Evolutionary conservation across 2,113 vertebrate species (phyloP).

Genomic region (Xiphophorus maculatus): DNA sequence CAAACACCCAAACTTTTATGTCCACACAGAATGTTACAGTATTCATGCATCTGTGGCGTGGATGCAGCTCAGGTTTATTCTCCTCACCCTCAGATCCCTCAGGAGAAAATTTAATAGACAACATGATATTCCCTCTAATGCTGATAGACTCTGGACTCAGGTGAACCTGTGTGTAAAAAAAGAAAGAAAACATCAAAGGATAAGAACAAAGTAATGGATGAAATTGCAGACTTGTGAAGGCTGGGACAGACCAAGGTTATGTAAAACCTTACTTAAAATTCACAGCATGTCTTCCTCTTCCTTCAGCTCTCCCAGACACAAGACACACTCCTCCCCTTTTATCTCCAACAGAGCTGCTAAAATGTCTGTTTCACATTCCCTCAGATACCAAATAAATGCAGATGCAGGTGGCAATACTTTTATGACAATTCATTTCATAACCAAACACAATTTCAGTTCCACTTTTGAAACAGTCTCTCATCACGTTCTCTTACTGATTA

Average conservation of each 20-base stretch:
- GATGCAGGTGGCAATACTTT: conserved; percentile 3
- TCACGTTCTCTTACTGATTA: background rate
- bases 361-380: conserved; percentile 29
- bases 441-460: background rate
- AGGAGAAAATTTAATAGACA: conserved; percentile 90
- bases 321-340: conserved; percentile 31
- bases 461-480: background rate
- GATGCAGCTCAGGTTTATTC: background rate
- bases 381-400: conserved; percentile 25
- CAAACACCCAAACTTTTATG: conserved; percentile 1
- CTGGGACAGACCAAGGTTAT: conserved; percentile 59
- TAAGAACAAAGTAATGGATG: conserved; percentile 1
- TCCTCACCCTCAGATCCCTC: conserved; percentile 84
- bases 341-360: conserved; percentile 26
- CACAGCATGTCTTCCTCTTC: conserved; percentile 64
- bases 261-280: conserved; percentile 73
- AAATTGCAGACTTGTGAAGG: conserved; percentile 23
- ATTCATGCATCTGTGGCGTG: background rate
- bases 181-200: background rate
- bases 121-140: conserved; percentile 83
- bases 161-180: conserved; percentile 73
- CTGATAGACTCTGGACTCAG: conserved; percentile 77
- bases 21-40: background rate
- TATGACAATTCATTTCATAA: conserved; percentile 31
- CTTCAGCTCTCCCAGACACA: conserved; percentile 49